Evolutionary conservation across 1,140 invertebrate species (phyloP), one percentile per base, ranked within the genome.

Genomic region (Drosophila novamexicana): DNA sequence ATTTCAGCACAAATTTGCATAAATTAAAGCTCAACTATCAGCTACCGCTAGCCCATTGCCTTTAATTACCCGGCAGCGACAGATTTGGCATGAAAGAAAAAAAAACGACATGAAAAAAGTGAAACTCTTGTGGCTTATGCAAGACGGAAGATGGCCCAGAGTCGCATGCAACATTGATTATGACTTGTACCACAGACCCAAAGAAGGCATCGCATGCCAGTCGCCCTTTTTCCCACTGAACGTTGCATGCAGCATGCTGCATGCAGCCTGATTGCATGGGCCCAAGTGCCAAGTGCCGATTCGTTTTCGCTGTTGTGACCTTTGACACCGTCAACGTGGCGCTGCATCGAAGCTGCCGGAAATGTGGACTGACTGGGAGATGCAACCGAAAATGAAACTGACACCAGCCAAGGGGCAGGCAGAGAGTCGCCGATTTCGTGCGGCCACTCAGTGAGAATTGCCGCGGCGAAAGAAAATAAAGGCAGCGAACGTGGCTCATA

Each of bases 121-220:
- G 82, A 86, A 86, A 86, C 83, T 86, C 63, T 79, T 34, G 71
- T 53, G 39, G 50, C 83, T 86, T 88, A 86, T 86, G 82, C 83
- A 86, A 86, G 82, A 84, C 82, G 82, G 82, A 86, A 86, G 82
- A 88, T 84, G 76, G 62, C 40, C 57, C 53, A 58, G 44, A 63
- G 40, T 18, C 37, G 62, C 71, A 82, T 81, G 81, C 81, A 81
- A 73, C 71, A 64, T 75, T 81, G 82, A 78, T 85, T 86, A 86
- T 86, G 83, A 88, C 56, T 82, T 79, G 83, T 74, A 72, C 72
- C 75, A 85, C 58, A 88, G 79, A 88, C 82, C 82, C 83, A 79
- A 81, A 85, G 79, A 74, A 61, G 57, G 32, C 58, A 69, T 86
- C 66, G 82, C 75, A 79, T 86, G 81, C 59, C 65, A 54, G 49